Evolutionary conservation across 2,797 vertebrate genomes (phyloP).

Genomic region (Kryptopterus vitreolus): DNA sequence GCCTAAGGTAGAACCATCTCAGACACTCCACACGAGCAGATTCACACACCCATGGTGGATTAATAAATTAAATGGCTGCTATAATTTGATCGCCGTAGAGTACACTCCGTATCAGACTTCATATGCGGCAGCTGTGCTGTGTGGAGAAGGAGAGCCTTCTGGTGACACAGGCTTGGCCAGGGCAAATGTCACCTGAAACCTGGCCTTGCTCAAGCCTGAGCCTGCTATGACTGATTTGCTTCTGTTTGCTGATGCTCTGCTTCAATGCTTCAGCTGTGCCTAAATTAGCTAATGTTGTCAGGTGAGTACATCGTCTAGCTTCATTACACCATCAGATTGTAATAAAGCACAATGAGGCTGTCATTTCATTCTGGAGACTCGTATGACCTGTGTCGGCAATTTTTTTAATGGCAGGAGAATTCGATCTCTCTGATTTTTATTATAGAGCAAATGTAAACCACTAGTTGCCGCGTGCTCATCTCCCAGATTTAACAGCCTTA

Average conservation of each 20-base stretch:
- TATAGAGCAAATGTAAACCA: not conserved
- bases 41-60: constrained; percentile 25
- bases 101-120: constrained; percentile 47
- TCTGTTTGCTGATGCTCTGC: constrained; percentile 29
- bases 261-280: constrained; percentile 28
- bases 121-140: constrained; percentile 47
- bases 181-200: constrained; percentile 45
- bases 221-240: constrained; percentile 40
- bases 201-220: constrained; percentile 36
- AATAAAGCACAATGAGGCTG: constrained; percentile 21
- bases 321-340: constrained; percentile 24
- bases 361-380: constrained; percentile 11
- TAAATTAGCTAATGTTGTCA: constrained; percentile 25
- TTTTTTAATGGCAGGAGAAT: constrained; percentile 20
- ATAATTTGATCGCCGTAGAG: constrained; percentile 41
- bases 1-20: constrained; percentile 39
- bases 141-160: constrained; percentile 36
- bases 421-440: constrained; percentile 16
- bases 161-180: constrained; percentile 46
- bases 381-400: constrained; percentile 1
- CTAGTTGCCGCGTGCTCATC: not conserved
- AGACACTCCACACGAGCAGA: constrained; percentile 29
- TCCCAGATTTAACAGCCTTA: not conserved
- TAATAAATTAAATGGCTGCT: constrained; percentile 48
- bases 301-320: constrained; percentile 10